phyloP scores from a whole-genome alignment of 2,113 vertebrate genomes.

The Anoplopoma fimbria region DNA sequence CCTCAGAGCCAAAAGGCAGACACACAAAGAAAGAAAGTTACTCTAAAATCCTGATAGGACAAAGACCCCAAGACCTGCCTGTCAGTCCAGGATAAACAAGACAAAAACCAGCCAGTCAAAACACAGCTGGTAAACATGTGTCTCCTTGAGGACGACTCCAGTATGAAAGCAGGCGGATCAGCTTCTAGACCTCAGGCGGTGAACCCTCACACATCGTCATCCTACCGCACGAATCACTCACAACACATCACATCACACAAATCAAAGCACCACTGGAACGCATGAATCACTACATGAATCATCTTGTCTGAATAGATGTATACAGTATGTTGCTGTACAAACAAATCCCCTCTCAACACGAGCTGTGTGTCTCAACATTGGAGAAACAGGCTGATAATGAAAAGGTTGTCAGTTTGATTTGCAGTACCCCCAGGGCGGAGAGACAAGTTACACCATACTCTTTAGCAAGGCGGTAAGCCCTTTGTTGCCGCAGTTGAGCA shows the following conservation, averaged over 20 bases:
- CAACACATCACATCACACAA: slow-evolving; percentile 33
- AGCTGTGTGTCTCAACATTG: slow-evolving; percentile 28
- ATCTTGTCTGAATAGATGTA: slow-evolving; percentile 30
- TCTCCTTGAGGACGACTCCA: slow-evolving; percentile 24
- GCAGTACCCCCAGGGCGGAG: not conserved
- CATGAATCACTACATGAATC: slow-evolving; percentile 52
- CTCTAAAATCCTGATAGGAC: slow-evolving; percentile 17
- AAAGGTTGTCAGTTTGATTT: slow-evolving; percentile 32
- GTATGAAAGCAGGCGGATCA: slow-evolving; percentile 29
- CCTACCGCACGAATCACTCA: slow-evolving; percentile 53
- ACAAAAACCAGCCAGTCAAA: slow-evolving; percentile 40
- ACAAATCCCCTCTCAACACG: slow-evolving; percentile 41
- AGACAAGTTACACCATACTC: slow-evolving; percentile 11
- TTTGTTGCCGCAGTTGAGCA: slow-evolving; percentile 1
- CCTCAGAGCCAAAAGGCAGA: slow-evolving; percentile 1
- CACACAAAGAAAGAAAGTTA: not conserved
- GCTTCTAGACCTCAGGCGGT: slow-evolving; percentile 26
- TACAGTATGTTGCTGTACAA: slow-evolving; percentile 49
- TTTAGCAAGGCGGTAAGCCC: slow-evolving; percentile 26
- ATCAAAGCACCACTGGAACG: slow-evolving; percentile 30
- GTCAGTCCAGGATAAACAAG: slow-evolving; percentile 17
- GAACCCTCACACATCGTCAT: slow-evolving; percentile 36
- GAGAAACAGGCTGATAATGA: slow-evolving; percentile 7
- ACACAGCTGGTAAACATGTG: slow-evolving; percentile 18
- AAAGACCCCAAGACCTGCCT: slow-evolving; percentile 27